A percentile compares a stretch with the other conserved stretches of the same genome.
phyloP scores from a whole-genome alignment of 2,888 invertebrate species.

The Ferdinandea cuprea region DNA sequence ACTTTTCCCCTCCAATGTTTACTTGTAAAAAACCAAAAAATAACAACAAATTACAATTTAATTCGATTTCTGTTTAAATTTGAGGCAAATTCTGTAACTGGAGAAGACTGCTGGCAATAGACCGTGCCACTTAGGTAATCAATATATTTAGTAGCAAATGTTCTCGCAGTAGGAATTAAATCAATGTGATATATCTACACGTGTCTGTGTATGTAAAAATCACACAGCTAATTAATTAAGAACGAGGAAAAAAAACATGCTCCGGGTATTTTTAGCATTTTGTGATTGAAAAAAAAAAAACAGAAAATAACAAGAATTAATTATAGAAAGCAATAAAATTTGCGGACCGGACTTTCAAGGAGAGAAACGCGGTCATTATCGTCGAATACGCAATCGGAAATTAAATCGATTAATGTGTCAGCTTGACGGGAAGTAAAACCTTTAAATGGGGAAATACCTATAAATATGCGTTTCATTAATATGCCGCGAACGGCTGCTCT shows the following conservation, averaged over 20 bases:
- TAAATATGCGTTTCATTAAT: slow-evolving; percentile 14
- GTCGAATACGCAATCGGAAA: slow-evolving; percentile 21
- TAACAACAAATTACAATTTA: slow-evolving; percentile 20
- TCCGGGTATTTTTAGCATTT: slow-evolving; percentile 18
- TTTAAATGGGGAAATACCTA: slow-evolving; percentile 10
- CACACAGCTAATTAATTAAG: slow-evolving; percentile 3
- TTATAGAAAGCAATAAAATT: slow-evolving; percentile 21
- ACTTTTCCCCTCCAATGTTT: not conserved
- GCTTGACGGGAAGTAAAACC: slow-evolving; percentile 11
- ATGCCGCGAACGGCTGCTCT: slow-evolving; percentile 13
- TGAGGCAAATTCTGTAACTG: not conserved
- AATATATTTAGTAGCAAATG: slow-evolving; percentile 6
- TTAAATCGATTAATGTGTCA: slow-evolving; percentile 39
- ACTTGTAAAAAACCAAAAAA: slow-evolving; percentile 18
- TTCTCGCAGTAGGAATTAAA: too few relatives aligned
- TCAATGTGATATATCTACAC: not conserved
- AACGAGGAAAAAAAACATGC: not conserved
- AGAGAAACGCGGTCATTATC: slow-evolving; percentile 13
- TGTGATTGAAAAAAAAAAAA: slow-evolving; percentile 1
- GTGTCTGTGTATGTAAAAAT: not conserved
- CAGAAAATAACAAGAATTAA: slow-evolving; percentile 13
- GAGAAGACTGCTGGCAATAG: not conserved
- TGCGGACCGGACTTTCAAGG: not conserved
- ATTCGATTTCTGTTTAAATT: not conserved
- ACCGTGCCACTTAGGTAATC: not conserved